phyloP scores from a whole-genome alignment of 2,888 invertebrate species.

The Clistopyga incitator region DNA sequence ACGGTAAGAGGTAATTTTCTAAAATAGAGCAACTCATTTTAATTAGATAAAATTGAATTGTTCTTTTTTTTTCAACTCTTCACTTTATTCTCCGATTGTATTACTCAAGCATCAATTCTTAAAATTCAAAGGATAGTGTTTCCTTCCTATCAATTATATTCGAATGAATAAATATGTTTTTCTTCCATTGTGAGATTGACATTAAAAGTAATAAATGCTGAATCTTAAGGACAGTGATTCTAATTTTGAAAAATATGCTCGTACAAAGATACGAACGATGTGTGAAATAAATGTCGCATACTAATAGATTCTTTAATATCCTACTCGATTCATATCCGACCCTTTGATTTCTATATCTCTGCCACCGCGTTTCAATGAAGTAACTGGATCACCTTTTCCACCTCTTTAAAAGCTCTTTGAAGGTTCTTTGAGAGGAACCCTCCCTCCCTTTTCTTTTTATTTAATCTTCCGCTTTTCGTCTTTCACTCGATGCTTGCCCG shows the following conservation, averaged over 20 bases:
- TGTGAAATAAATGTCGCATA: too few species aligned
- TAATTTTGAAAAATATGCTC: too few species aligned
- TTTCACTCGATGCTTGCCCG: slow-evolving; percentile 13
- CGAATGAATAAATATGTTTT: too few species aligned
- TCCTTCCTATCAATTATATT: too few species aligned
- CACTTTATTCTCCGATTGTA: neutral
- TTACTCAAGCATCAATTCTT: neutral
- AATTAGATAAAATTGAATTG: neutral
- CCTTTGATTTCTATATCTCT: slow-evolving; percentile 6
- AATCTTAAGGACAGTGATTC: too few species aligned
- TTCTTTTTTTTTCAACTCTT: neutral
- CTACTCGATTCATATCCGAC: neutral
- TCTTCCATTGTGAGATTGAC: too few species aligned
- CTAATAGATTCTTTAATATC: neutral
- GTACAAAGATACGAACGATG: too few species aligned
- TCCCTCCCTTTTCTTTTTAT: neutral
- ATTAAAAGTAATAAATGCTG: too few species aligned
- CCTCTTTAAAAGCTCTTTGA: slow-evolving; percentile 24
- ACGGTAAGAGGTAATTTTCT: neutral
- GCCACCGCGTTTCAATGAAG: neutral
- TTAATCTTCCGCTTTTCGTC: slow-evolving; percentile 1
- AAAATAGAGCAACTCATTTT: neutral
- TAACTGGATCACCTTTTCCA: slow-evolving; percentile 29
- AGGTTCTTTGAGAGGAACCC: neutral
- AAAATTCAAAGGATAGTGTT: too few species aligned